Evolutionary conservation across 2,113 vertebrate genomes (phyloP), one percentile per base, ranked within the genome.

Genomic region (Noturus placidus): DNA sequence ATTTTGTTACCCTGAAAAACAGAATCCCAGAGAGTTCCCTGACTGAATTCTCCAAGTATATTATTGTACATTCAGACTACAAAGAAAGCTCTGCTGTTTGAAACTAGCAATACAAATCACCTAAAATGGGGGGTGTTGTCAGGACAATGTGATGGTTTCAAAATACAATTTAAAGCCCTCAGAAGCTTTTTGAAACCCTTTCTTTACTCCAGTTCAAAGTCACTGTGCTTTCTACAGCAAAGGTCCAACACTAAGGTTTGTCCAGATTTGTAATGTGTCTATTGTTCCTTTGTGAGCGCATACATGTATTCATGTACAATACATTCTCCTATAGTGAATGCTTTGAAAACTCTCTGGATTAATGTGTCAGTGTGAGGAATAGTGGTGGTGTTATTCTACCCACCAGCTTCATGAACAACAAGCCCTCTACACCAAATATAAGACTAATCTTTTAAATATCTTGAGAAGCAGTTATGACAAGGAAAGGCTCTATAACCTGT

Each of bases 371-470:
- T 56, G 65, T 84, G 65, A 70, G 82, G n/a, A 50, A 65, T 61
- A 42, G 27, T 52, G 38, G 17, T 78, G 57, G 38, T 63, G 72
- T 78, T 50, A 46, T n/a, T 86, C 35, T 86, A 86, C 52, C 72
- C n/a, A 52, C 84, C 57, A 63, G 38, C 74, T 35, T 78, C 27
- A 33, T 78, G 70, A 77, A 85, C 30, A 77, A 85, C 52, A 77
- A 86, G 27, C 38, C 57, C 25, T 30, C n/a, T 33, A 27, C 57
- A 63, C 57, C 56, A 63, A 63, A 46, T 65, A 30, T 2, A 52
- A 78, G 85, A 79, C 81, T 89, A 78, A 89, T 70, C 63, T 84
- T 70, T 63, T 78, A 54, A 79, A 72, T 72, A 87, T 84, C 76
- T 76, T 13, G 4, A 33, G 82, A 27, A 67, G 54, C 27, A 42